Percentiles rank a stretch among this genome's conserved stretches.
phyloP scores from a whole-genome alignment of 2,113 vertebrate genomes.

The Chionomys nivalis region DNA sequence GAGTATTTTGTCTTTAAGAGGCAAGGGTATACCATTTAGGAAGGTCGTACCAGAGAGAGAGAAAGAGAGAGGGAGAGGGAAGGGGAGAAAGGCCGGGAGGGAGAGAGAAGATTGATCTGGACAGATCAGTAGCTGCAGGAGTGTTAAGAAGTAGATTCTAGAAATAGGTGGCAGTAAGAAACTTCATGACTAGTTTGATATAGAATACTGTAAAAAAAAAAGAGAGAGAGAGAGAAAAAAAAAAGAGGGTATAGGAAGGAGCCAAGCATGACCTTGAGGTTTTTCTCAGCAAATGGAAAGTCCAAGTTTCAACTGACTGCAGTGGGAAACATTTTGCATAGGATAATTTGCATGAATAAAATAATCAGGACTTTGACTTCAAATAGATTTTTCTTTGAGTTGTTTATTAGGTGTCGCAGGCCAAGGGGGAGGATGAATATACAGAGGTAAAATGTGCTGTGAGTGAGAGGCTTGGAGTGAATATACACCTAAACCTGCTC shows the following conservation, averaged over 20 bases:
- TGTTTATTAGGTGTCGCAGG: not conserved
- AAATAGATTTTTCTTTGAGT: not conserved
- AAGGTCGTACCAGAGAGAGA: not conserved
- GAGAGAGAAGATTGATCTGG: not conserved
- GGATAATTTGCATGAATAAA: not conserved
- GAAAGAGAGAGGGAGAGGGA: accelerated
- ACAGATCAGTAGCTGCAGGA: not conserved
- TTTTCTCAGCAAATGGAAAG: not conserved
- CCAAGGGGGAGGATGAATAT: not conserved
- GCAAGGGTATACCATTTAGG: too few relatives aligned
- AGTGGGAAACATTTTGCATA: not conserved
- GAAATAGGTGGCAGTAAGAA: not conserved
- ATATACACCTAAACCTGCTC: accelerated
- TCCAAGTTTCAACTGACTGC: not conserved
- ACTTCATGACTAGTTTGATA: not conserved
- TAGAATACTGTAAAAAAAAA: not conserved
- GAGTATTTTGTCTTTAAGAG: too few relatives aligned
- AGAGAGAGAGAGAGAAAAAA: too few relatives aligned
- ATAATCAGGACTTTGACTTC: not conserved
- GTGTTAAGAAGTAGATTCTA: not conserved
- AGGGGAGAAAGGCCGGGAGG: not conserved
- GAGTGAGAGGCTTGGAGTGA: not conserved
- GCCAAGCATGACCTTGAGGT: not conserved
- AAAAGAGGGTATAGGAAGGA: not conserved
- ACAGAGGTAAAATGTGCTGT: not conserved